Base-by-base conservation (phyloP, 2,888 invertebrate species). In the Tribolium freemani region DNA sequence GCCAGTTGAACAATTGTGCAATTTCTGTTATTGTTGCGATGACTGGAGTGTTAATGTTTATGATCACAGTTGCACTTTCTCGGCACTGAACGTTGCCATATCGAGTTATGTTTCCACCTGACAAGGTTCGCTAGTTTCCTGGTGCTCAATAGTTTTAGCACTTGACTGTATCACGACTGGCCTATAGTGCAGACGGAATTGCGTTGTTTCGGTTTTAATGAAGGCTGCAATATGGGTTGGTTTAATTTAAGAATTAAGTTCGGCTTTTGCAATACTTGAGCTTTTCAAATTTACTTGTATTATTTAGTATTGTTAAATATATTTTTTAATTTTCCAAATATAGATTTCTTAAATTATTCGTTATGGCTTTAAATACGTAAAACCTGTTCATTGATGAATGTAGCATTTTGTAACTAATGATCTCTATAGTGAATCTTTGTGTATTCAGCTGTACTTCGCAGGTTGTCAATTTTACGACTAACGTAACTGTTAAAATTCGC, bases 321-420 rank as follows among this genome's bases (percentile, higher is more conserved):
- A 21, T 46, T 60, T 60, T 60, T 20, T 13, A 9, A 44, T 44
- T 60, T 46, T 45, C 11, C n/a, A 31, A 38, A 20, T 44, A 44
- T 8, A 57, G 44, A n/a, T 48, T 58, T 38, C 58, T 50, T 51
- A 63, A 63, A 51, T 16, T 57, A 46, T 51, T 11, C 13, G 8
- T 63, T 50, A 61, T 48, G 58, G 58, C 58, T 45, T 60, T 60
- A 63, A 63, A 61, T 44, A 48, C 50, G 38, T 38, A 38, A n/a
- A 63, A 63, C 51, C 9, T 48, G 30, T 63, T 26, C 54, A 56
- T 48, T 48, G 16, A 16, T 16, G 13, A 48, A 44, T 54, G 46
- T 57, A 69, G 50, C 50, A 60, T 56, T 57, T 58, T 69, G 69
- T 69, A 60, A 69, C 60, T 50, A 67, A 69, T 69, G 69, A 69